Percentiles rank a stretch among this genome's conserved stretches.
phyloP scores from a whole-genome alignment of 2,113 vertebrate species.

The Synodontis membranacea region DNA sequence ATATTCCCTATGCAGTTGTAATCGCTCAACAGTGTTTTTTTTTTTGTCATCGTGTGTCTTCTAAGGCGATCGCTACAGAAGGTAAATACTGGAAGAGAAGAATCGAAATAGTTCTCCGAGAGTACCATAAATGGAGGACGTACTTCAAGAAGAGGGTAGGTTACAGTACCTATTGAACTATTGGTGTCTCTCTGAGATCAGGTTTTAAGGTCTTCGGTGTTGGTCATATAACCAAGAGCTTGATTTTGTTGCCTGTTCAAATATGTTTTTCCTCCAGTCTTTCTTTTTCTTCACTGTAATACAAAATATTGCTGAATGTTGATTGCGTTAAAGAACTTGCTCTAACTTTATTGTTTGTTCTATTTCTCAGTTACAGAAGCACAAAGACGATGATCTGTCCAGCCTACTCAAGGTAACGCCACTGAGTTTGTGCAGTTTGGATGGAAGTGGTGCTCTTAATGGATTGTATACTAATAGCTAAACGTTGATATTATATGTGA shows the following conservation, averaged over 20 bases:
- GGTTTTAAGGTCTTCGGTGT: not conserved
- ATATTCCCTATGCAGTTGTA: not conserved
- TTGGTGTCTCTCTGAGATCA: not conserved
- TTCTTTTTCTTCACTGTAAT: not conserved
- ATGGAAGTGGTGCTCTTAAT: too few relatives aligned
- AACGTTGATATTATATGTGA: not conserved
- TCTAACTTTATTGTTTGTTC: not conserved
- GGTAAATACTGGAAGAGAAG: conserved; percentile 92
- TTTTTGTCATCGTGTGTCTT: conserved; percentile 30
- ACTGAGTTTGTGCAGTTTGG: conserved; percentile 9
- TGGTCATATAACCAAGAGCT: not conserved
- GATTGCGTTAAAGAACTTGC: not conserved
- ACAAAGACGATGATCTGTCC: conserved; percentile 97
- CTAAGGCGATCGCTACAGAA: conserved; percentile 84
- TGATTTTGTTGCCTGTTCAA: not conserved
- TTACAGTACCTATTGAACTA: not conserved
- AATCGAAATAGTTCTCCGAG: conserved; percentile 93
- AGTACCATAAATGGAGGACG: conserved; percentile 98
- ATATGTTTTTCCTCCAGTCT: not conserved
- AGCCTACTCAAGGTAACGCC: conserved; percentile 89
- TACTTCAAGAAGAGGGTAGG: conserved; percentile 98
- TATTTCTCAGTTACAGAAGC: conserved; percentile 85
- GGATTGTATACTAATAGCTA: not conserved
- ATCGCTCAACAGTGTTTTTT: not conserved
- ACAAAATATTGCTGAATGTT: not conserved